Conservation (phyloP, 1,140 invertebrate genomes). For the Solen grandis region DNA sequence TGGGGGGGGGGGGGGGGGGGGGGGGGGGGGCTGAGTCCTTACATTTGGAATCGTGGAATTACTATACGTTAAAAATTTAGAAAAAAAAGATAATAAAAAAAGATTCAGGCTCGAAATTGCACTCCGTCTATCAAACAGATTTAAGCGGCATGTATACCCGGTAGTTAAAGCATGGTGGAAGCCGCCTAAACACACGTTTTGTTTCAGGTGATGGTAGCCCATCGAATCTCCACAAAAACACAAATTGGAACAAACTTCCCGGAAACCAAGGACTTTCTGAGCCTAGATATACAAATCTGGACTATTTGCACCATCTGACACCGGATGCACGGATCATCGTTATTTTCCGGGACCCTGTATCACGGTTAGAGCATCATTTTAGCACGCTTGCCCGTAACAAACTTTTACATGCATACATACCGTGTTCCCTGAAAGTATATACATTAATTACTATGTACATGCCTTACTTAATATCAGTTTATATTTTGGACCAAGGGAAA, state of each 20-base stretch:
- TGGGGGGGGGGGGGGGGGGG: no score
- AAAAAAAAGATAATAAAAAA: no score
- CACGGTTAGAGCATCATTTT: not conserved
- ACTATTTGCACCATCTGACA: slow-evolving; percentile 21
- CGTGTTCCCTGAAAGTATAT: no score
- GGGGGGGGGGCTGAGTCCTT: no score
- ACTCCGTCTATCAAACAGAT: no score
- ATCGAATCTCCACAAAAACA: slow-evolving; percentile 3
- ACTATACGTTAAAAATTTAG: no score
- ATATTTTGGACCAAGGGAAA: not conserved
- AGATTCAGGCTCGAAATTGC: no score
- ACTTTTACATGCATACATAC: no score
- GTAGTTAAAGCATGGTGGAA: no score
- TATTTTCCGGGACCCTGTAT: slow-evolving; percentile 3
- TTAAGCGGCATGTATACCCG: no score
- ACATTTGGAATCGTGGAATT: no score
- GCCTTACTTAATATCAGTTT: not conserved
- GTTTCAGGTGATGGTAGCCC: slow-evolving; percentile 8
- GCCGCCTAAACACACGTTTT: no score
- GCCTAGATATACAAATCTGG: slow-evolving; percentile 3
- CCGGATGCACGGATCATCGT: slow-evolving; percentile 7
- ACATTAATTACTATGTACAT: not conserved
- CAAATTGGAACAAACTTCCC: not conserved
- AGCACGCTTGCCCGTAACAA: not conserved
- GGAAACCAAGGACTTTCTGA: slow-evolving; percentile 16